Conservation (phyloP, 2,888 invertebrate species). For the Pseudococcus viburni region DNA sequence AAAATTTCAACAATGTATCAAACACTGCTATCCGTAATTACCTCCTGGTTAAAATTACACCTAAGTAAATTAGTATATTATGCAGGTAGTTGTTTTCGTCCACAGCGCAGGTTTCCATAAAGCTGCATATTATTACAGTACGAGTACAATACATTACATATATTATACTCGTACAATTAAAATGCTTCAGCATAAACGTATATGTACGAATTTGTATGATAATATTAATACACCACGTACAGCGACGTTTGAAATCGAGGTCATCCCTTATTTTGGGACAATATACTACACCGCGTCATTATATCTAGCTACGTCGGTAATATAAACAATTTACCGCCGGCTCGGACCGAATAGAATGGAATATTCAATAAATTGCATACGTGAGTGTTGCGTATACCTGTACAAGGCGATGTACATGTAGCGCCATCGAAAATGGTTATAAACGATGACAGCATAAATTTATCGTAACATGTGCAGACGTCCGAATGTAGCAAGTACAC, state of each 20-base stretch:
- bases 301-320: neutral
- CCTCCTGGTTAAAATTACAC: too few relatives aligned
- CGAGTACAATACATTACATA: neutral
- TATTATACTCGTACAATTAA: slow-evolving; percentile 10
- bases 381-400: neutral
- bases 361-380: slow-evolving; percentile 10
- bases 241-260: neutral
- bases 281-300: neutral
- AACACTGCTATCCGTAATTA: too few relatives aligned
- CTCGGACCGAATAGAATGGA: neutral
- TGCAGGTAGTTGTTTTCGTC: too few relatives aligned
- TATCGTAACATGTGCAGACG: neutral
- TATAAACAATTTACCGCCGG: neutral
- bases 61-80: too few relatives aligned
- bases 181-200: neutral
- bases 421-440: slow-evolving; percentile 14
- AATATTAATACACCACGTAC: neutral
- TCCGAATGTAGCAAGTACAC: neutral
- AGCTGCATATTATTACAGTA: neutral
- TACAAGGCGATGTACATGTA: neutral
- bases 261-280: slow-evolving; percentile 5
- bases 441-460: slow-evolving; percentile 14
- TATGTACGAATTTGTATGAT: neutral
- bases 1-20: too few relatives aligned
- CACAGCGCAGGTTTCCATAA: neutral